Conservation (phyloP, 2,888 invertebrate genomes). For the Diaperis boleti region DNA sequence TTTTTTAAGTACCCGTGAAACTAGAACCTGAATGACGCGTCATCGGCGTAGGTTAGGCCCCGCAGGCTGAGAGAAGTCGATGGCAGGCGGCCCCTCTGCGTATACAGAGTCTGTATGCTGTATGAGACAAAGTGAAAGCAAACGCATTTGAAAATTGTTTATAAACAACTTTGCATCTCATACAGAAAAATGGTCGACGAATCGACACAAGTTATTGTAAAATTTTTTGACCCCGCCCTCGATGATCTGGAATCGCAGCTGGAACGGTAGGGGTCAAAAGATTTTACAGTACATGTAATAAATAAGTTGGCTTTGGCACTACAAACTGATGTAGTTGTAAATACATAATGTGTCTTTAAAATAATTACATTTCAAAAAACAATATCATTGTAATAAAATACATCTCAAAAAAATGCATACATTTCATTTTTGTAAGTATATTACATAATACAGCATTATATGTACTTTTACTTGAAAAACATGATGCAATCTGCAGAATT, state of each 20-base stretch:
- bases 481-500: constrained; percentile 52
- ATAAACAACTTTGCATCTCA: constrained; percentile 56
- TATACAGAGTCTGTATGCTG: constrained; percentile 68
- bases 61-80: constrained; percentile 67
- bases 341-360: constrained; percentile 51
- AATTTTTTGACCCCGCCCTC: constrained; percentile 58
- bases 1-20: constrained; percentile 68
- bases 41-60: constrained; percentile 68
- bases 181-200: constrained; percentile 48
- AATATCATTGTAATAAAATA: constrained; percentile 42
- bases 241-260: constrained; percentile 8
- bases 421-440: constrained; percentile 44
- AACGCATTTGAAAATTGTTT: constrained; percentile 60
- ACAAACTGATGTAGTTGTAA: constrained; percentile 45
- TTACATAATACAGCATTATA: constrained; percentile 38
- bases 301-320: constrained; percentile 45
- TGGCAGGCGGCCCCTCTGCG: constrained; percentile 68
- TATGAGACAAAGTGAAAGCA: constrained; percentile 67
- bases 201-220: constrained; percentile 53
- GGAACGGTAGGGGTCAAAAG: constrained; percentile 56
- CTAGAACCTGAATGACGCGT: constrained; percentile 67
- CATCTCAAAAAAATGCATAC: constrained; percentile 43
- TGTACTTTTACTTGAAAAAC: constrained; percentile 39
- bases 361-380: constrained; percentile 58
- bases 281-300: constrained; percentile 62